Evolutionary conservation across 53 echinoderm and acorn worm genomes (phyloP), one percentile per base, ranked within the genome.

Genomic region (Temnopleurus reevesii): DNA sequence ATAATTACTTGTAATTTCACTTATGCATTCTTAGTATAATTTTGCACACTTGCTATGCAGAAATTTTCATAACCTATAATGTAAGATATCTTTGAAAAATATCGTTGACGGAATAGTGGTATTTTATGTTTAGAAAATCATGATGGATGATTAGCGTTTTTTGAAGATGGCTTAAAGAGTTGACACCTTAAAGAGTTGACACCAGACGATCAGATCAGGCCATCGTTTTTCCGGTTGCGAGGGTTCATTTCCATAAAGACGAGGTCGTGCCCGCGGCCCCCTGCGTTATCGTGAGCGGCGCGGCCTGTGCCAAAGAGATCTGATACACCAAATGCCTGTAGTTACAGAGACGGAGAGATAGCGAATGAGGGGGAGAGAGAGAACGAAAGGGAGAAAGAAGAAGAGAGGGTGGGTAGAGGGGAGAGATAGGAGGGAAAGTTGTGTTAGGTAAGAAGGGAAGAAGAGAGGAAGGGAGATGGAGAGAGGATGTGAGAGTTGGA

Each of bases 201-300:
- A 12, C 10, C 71, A 4, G 10, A 47, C 17, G 57, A 83, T 71
- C 55, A 87, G 53, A 87, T 87, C 31, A 87, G 71, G 18, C 88
- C 88, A 35, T 87, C 88, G 44, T 47, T 87, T 87, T 87, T 87
- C 51, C 89, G 60, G 63, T 65, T 92, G 76, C 93, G 91, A 31
- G 94, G 93, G 90, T 93, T 96, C 96, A 96, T 96, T 91, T 96
- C 96, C 96, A 96, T 96, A 77, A 96, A 96, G 89, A 94, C 94
- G 89, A 94, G 83, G 90, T 94, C 92, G 55, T 77, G 92, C 55
- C 91, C 92, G 56, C 86, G 83, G 63, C 71, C 76, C 46, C 71
- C 91, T 88, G 60, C 25, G 65, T 46, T 31, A 77, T 92, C 55
- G 85, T 92, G 45, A 76, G 77, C 49, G 92, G 81, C 81, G 64